A percentile compares a stretch with the other conserved stretches of the same genome.
Evolutionary conservation across 2,797 vertebrate species (phyloP).

Genomic region (Sebastes diaconus): DNA sequence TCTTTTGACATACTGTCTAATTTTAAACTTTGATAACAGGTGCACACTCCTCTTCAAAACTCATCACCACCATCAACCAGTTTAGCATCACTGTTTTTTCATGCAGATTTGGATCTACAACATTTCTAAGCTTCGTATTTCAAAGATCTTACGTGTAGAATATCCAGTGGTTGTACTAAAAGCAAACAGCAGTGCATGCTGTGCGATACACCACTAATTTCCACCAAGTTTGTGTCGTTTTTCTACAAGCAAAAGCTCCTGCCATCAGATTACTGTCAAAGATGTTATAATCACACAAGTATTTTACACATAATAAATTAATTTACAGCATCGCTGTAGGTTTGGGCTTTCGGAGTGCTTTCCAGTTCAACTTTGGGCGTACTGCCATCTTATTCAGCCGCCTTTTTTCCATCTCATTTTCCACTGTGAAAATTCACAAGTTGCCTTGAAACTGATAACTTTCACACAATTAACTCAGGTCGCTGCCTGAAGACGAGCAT

Average conservation of each 20-base stretch:
- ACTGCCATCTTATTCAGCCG: slow-evolving; percentile 42
- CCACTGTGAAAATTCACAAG: slow-evolving; percentile 81
- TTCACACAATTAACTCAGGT: slow-evolving; percentile 81
- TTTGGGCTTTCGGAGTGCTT: slow-evolving; percentile 8
- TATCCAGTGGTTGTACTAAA: neutral
- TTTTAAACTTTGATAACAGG: neutral
- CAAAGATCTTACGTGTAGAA: neutral
- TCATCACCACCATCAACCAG: neutral
- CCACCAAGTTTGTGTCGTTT: neutral
- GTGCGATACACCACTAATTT: neutral
- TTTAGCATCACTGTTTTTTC: no score
- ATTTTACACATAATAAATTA: neutral
- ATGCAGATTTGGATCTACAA: neutral
- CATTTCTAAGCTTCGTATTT: neutral
- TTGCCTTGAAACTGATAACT: slow-evolving; percentile 76
- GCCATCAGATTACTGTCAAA: neutral
- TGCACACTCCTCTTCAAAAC: neutral
- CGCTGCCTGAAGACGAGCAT: slow-evolving; percentile 69
- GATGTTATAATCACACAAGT: neutral
- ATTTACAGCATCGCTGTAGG: neutral
- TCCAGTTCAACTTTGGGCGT: slow-evolving; percentile 1
- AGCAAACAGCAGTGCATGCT: no score
- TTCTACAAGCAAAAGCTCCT: neutral
- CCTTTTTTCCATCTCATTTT: slow-evolving; percentile 38
- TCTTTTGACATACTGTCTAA: neutral